phyloP scores from a whole-genome alignment of 2,888 invertebrate species.

The Tetropium fuscum region DNA sequence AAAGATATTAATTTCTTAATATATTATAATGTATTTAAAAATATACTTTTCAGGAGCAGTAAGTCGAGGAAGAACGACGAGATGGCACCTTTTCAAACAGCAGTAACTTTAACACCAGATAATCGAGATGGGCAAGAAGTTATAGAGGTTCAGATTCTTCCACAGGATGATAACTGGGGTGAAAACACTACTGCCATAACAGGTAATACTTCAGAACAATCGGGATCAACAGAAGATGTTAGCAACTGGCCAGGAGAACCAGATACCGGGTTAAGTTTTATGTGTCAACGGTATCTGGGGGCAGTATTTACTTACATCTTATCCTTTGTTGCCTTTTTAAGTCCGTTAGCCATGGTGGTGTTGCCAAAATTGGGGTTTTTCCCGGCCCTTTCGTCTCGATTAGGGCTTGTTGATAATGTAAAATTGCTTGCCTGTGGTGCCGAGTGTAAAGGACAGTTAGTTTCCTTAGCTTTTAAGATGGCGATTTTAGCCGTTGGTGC shows the following conservation, averaged over 20 bases:
- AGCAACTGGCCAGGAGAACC: constrained; percentile 83
- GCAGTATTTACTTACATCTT: constrained; percentile 83
- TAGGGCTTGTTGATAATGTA: constrained; percentile 77
- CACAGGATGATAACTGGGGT: constrained; percentile 99
- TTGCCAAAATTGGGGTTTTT: constrained; percentile 91
- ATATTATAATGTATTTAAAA: not conserved
- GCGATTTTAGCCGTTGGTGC: constrained; percentile 89
- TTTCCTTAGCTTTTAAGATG: constrained; percentile 92
- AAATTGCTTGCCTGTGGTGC: constrained; percentile 87
- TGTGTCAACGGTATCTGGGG: constrained; percentile 87
- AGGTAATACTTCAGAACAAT: constrained; percentile 96
- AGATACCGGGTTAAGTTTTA: constrained; percentile 78
- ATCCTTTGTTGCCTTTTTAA: constrained; percentile 86
- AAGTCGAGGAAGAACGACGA: constrained; percentile 74
- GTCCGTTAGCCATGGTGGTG: constrained; percentile 95
- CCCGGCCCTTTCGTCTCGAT: constrained; percentile 77
- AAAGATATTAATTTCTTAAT: constrained; percentile 37
- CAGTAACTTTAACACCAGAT: constrained; percentile 84
- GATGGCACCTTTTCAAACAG: constrained; percentile 90
- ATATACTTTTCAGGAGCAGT: constrained; percentile 64
- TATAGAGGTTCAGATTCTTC: constrained; percentile 95
- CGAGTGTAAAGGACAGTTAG: constrained; percentile 93
- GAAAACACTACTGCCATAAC: constrained; percentile 98
- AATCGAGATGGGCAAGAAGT: constrained; percentile 89
- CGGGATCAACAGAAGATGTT: constrained; percentile 92